Conservation (phyloP, 2,113 vertebrate genomes). For the Corydoras sp. region DNA sequence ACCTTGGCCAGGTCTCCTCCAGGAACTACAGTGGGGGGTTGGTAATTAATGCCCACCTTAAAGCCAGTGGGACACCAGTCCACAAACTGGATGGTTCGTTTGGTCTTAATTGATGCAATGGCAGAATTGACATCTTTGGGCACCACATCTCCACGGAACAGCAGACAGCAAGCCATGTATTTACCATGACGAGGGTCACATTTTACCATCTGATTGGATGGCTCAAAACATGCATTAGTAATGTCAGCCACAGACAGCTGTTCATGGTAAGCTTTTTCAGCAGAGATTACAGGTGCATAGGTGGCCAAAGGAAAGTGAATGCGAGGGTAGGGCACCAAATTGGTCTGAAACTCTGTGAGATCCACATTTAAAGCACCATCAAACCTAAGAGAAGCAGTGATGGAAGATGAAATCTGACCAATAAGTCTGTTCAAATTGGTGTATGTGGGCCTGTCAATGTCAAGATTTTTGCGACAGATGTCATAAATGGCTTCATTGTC, state of each 20-base stretch:
- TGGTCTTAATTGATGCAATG: slow-evolving; percentile 79
- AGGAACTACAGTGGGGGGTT: slow-evolving; percentile 75
- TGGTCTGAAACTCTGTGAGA: slow-evolving; percentile 77
- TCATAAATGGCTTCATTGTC: slow-evolving; percentile 79
- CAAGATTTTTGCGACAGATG: slow-evolving; percentile 72
- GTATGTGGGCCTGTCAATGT: slow-evolving; percentile 69
- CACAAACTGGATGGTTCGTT: slow-evolving; percentile 78
- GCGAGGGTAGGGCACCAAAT: slow-evolving; percentile 79
- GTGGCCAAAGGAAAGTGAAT: slow-evolving; percentile 85
- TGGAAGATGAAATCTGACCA: slow-evolving; percentile 71
- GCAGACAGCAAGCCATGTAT: slow-evolving; percentile 74
- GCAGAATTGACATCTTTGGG: slow-evolving; percentile 75
- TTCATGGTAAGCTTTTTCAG: slow-evolving; percentile 81
- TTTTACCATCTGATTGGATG: slow-evolving; percentile 84
- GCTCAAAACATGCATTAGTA: slow-evolving; percentile 78
- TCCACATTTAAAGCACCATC: slow-evolving; percentile 75
- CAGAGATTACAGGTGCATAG: slow-evolving; percentile 77
- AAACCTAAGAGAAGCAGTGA: slow-evolving; percentile 78
- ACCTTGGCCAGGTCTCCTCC: slow-evolving; percentile 77
- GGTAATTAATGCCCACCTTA: slow-evolving; percentile 82
- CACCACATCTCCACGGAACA: slow-evolving; percentile 73
- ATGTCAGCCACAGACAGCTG: slow-evolving; percentile 83
- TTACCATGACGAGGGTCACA: slow-evolving; percentile 79
- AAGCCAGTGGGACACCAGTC: slow-evolving; percentile 81
- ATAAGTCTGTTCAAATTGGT: slow-evolving; percentile 75